Evolutionary conservation across 1,140 invertebrate genomes (phyloP).

Genomic region (Neocloeon triangulifer): DNA sequence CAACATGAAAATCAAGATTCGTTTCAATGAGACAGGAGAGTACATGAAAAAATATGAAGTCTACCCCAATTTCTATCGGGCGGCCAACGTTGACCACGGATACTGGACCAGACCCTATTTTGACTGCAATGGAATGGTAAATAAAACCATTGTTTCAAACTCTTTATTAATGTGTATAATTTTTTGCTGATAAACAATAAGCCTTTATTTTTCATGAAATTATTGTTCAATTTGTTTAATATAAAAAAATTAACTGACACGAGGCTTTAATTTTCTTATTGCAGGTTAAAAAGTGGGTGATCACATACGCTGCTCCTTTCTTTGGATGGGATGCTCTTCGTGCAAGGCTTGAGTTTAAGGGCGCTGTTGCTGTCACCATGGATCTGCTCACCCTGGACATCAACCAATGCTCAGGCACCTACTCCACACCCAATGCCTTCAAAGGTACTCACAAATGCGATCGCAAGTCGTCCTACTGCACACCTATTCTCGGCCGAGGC

Average conservation of each 20-base stretch:
- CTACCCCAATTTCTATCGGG: conserved; percentile 71
- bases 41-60: conserved; percentile 66
- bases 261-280: too few species aligned
- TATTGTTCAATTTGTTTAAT: too few species aligned
- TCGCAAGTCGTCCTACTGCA: conserved; percentile 78
- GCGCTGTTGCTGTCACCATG: conserved; percentile 84
- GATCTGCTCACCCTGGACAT: conserved; percentile 74
- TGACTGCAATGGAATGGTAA: conserved; percentile 71
- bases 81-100: conserved; percentile 67
- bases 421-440: conserved; percentile 78
- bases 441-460: conserved; percentile 92
- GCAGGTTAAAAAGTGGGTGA: conserved; percentile 82
- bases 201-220: too few species aligned
- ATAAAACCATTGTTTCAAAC: too few species aligned
- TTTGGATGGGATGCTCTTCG: conserved; percentile 90
- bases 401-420: conserved; percentile 83
- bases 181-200: too few species aligned
- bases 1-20: conserved; percentile 77
- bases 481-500: conserved; percentile 74
- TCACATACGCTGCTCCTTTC: conserved; percentile 88
- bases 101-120: conserved; percentile 86
- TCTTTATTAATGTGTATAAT: too few species aligned
- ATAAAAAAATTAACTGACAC: too few species aligned
- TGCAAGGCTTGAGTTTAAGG: conserved; percentile 84
- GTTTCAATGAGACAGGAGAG: conserved; percentile 68